Evolutionary conservation across 2,113 vertebrate genomes (phyloP).

Genomic region (Cepphus grylle): DNA sequence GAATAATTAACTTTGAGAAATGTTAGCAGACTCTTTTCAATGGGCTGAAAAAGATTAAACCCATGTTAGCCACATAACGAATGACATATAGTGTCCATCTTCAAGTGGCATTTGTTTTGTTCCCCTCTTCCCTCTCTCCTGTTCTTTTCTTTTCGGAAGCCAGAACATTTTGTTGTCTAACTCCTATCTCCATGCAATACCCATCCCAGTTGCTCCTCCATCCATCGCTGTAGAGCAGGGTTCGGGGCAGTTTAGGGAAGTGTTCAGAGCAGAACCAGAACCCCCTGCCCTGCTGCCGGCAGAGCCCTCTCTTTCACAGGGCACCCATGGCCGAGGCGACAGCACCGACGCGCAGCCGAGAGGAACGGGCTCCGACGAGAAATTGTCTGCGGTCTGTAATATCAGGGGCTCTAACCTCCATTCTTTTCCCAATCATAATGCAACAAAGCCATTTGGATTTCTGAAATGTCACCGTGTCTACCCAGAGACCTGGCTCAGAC

Average conservation of each 20-base stretch:
- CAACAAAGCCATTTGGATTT: neutral
- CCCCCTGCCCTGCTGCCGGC: fast-evolving
- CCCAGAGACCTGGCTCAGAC: neutral
- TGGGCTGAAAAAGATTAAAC: neutral
- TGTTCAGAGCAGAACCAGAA: neutral
- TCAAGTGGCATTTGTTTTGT: neutral
- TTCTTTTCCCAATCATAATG: slow-evolving; percentile 31
- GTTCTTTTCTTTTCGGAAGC: neutral
- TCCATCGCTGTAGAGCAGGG: neutral
- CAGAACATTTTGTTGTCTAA: neutral
- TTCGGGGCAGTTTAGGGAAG: neutral
- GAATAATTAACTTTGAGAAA: neutral
- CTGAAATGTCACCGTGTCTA: slow-evolving; percentile 41
- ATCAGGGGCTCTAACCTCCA: slow-evolving; percentile 30
- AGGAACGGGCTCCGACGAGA: fast-evolving
- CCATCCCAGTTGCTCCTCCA: neutral
- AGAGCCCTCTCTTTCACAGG: neutral
- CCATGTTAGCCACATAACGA: neutral
- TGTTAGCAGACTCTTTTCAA: neutral
- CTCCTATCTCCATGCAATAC: neutral
- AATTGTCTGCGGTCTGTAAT: neutral
- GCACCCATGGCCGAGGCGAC: fast-evolving
- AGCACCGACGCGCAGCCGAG: fast-evolving
- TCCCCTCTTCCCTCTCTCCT: neutral
- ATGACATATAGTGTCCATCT: neutral